Evolutionary conservation across 2,113 vertebrate species (phyloP).

Genomic region (Syngnathus typhle): DNA sequence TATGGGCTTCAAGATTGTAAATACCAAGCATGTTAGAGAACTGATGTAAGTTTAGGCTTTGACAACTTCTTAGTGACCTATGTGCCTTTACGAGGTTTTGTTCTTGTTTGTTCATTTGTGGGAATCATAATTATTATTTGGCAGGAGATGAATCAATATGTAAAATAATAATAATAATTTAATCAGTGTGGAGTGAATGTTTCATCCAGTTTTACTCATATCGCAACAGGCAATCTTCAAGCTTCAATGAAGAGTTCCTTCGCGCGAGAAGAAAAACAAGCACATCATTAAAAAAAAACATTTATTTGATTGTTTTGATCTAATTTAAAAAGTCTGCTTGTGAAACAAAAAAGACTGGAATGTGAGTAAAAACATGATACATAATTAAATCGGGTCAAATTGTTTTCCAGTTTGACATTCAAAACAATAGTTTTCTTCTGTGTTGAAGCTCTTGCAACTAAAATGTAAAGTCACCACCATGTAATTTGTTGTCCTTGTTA

Average conservation of each 20-base stretch:
- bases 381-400: neutral
- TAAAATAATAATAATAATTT: too few species aligned
- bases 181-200: neutral
- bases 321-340: slow-evolving; percentile 44
- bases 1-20: slow-evolving; percentile 36
- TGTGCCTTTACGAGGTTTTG: neutral
- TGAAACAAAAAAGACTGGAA: slow-evolving; percentile 53
- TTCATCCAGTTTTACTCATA: neutral
- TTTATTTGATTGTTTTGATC: slow-evolving; percentile 32
- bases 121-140: neutral
- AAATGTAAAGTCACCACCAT: neutral
- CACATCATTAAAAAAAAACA: slow-evolving; percentile 30
- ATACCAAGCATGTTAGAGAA: slow-evolving; percentile 20
- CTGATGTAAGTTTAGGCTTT: slow-evolving; percentile 13
- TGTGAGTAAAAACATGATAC: slow-evolving; percentile 41
- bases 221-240: neutral
- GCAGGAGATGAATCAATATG: neutral
- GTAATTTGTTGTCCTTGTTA: slow-evolving; percentile 8
- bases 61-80: neutral
- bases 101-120: neutral
- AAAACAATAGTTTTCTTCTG: slow-evolving; percentile 1
- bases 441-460: slow-evolving; percentile 2
- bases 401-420: slow-evolving; percentile 3
- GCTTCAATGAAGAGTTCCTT: neutral
- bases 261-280: neutral